Percentiles rank a stretch among this genome's conserved stretches.
Evolutionary conservation across 2,888 invertebrate genomes (phyloP).

Genomic region (Ephialtes manifestator): DNA sequence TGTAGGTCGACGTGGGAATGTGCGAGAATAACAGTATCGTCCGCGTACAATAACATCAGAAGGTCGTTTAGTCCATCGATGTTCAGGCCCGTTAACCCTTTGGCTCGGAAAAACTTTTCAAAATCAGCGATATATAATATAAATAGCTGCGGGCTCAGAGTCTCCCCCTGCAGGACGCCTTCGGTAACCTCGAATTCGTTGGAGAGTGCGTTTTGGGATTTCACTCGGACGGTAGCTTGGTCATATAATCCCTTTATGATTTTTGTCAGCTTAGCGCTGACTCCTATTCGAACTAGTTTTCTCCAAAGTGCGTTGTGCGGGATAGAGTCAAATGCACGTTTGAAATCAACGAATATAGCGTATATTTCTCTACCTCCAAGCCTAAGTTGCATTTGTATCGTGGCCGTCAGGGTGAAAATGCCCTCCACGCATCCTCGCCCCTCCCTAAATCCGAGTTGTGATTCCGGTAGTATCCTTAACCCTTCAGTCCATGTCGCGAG

Average conservation of each 20-base stretch:
- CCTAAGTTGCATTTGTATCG: slow-evolving; percentile 52
- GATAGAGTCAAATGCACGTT: slow-evolving; percentile 51
- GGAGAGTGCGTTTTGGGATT: neutral
- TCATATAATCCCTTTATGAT: slow-evolving; percentile 48
- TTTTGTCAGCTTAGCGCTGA: slow-evolving; percentile 50
- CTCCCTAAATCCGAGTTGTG: slow-evolving; percentile 43
- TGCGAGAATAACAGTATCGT: slow-evolving; percentile 66
- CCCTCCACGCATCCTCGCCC: slow-evolving; percentile 65
- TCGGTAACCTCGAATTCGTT: slow-evolving; percentile 43
- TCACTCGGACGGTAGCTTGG: slow-evolving; percentile 14
- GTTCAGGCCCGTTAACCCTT: slow-evolving; percentile 49
- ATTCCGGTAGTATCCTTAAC: neutral
- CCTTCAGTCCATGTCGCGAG: slow-evolving; percentile 23
- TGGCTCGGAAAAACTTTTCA: slow-evolving; percentile 37
- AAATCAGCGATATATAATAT: slow-evolving; percentile 62
- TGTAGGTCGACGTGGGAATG: slow-evolving; percentile 44
- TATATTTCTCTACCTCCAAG: slow-evolving; percentile 50
- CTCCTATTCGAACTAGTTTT: slow-evolving; percentile 41
- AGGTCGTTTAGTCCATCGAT: slow-evolving; percentile 55
- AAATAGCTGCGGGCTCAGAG: slow-evolving; percentile 43
- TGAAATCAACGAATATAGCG: slow-evolving; percentile 68
- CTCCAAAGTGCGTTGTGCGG: slow-evolving; percentile 27
- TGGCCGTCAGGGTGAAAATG: slow-evolving; percentile 61
- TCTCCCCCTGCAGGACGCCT: slow-evolving; percentile 67
- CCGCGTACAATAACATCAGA: slow-evolving; percentile 65